Percentiles rank a stretch among this genome's conserved stretches.
These are phyloP conservation scores for Amia ocellicauda DNA, from an alignment of 2,113 vertebrate species.

Conservation along the genomic window DNA sequence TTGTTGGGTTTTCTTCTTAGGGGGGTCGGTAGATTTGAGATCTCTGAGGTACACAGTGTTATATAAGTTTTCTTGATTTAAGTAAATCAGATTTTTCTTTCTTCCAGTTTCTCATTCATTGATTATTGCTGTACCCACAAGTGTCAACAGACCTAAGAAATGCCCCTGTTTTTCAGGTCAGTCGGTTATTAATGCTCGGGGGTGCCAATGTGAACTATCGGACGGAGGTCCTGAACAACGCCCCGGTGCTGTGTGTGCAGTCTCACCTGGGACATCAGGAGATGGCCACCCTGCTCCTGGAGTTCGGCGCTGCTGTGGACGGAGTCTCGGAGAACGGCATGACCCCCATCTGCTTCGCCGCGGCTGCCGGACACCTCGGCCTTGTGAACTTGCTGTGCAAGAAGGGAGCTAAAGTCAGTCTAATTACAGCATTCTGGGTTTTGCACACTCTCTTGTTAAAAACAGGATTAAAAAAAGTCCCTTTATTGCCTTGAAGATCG, in stretches of 20 bases:
- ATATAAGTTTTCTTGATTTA: background rate
- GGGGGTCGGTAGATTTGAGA: background rate
- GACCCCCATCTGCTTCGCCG: conserved; percentile 84
- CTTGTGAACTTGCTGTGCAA: conserved; percentile 81
- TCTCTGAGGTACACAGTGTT: background rate
- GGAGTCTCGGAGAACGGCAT: conserved; percentile 84
- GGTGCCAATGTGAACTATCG: conserved; percentile 95
- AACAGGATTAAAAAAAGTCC: too few species aligned
- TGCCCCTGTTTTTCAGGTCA: too few species aligned
- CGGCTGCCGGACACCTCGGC: conserved; percentile 82
- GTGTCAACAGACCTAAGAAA: too few species aligned
- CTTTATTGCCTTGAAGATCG: too few species aligned
- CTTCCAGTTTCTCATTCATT: background rate
- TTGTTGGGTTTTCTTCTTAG: background rate
- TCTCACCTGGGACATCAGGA: conserved; percentile 92
- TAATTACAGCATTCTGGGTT: background rate
- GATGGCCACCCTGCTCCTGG: conserved; percentile 79
- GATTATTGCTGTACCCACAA: too few species aligned
- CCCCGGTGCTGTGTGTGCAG: conserved; percentile 89
- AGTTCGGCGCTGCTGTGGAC: conserved; percentile 83
- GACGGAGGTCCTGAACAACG: conserved; percentile 91
- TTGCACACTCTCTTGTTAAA: too few species aligned
- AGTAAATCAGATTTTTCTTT: background rate
- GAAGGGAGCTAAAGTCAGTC: conserved; percentile 80
- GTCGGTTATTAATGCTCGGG: conserved; percentile 89